Conservation (phyloP, 1,140 invertebrate species). For the Caenorhabditis remanei region DNA sequence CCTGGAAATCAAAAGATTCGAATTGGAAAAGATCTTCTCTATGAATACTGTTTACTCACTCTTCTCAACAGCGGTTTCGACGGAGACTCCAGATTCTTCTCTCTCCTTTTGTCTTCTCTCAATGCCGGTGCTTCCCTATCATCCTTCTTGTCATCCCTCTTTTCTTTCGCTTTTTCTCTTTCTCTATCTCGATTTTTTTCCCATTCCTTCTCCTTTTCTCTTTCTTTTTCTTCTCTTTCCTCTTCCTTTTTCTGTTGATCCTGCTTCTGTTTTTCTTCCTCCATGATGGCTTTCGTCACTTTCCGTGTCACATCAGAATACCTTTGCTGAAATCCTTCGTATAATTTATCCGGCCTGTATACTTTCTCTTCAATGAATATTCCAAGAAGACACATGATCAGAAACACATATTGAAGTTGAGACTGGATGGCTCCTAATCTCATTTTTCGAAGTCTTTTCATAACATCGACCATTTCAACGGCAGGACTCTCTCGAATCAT, state of each 20-base stretch:
- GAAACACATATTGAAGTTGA: conserved; percentile 29
- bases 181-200: background rate
- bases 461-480: conserved; percentile 32
- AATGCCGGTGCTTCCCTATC: background rate
- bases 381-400: background rate
- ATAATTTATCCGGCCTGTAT: background rate
- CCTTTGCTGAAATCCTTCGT: background rate
- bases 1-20: background rate
- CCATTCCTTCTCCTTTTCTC: conserved; percentile 2
- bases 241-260: background rate
- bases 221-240: background rate
- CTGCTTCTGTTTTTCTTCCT: background rate
- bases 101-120: background rate
- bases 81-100: background rate
- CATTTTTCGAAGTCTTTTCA: conserved; percentile 44
- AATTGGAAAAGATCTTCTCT: background rate
- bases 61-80: no score
- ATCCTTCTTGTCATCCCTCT: background rate
- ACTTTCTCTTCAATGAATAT: conserved; percentile 44
- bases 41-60: no score
- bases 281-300: conserved; percentile 9
- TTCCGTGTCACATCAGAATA: background rate
- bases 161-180: conserved; percentile 11
- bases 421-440: conserved; percentile 1
- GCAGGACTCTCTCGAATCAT: conserved; percentile 9